Conservation (phyloP, 2,113 vertebrate genomes). For the Tonatia bakeri region DNA sequence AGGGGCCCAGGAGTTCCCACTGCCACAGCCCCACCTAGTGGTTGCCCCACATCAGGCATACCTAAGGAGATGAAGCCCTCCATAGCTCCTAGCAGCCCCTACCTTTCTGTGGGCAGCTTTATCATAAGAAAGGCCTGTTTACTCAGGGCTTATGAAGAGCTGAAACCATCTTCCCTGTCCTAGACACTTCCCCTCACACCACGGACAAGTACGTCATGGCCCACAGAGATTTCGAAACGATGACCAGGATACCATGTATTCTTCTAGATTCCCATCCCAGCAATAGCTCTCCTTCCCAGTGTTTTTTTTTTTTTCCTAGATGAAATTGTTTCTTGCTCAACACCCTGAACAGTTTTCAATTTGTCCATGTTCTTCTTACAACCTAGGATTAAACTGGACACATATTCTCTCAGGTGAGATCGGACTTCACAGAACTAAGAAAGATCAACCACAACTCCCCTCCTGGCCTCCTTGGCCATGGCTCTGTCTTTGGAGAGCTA, state of each 20-base stretch:
- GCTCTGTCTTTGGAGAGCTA: background rate
- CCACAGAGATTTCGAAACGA: background rate
- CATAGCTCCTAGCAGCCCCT: background rate
- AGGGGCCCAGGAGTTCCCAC: background rate
- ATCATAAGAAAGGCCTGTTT: background rate
- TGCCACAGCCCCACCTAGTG: conserved; percentile 54
- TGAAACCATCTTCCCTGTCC: background rate
- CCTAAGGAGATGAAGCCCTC: background rate
- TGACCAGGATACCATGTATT: background rate
- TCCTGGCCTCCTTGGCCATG: too few relatives aligned
- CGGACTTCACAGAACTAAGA: background rate
- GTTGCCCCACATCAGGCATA: background rate
- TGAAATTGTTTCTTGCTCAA: background rate
- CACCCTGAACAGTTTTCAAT: background rate
- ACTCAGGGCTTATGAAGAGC: background rate
- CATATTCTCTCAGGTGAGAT: background rate
- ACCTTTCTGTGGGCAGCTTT: background rate
- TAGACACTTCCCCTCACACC: background rate
- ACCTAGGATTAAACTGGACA: background rate
- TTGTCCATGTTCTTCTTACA: background rate
- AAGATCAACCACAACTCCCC: background rate
- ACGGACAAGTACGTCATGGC: background rate
- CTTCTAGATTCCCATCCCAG: background rate
- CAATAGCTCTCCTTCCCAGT: background rate
- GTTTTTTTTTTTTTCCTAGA: background rate